A percentile compares a stretch with the other conserved stretches of the same genome.
phyloP scores from a whole-genome alignment of 2,888 invertebrate genomes.

The Leptopilina syphax region DNA sequence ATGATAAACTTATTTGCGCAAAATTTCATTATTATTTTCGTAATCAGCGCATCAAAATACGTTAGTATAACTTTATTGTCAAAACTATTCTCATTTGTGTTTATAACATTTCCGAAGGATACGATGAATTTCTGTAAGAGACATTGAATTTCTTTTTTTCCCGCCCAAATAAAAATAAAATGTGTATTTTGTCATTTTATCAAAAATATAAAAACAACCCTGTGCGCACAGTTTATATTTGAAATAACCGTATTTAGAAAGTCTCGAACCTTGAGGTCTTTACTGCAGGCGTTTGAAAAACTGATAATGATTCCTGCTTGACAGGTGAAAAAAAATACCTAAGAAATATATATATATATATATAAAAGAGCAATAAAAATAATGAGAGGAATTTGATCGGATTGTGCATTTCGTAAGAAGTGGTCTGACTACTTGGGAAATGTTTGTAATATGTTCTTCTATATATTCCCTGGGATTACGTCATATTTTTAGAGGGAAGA shows the following conservation, averaged over 20 bases:
- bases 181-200: too few species aligned
- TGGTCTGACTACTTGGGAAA: constrained; percentile 34
- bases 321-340: constrained; percentile 4
- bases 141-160: too few species aligned
- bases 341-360: neutral
- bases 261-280: constrained; percentile 5
- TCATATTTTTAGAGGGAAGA: neutral
- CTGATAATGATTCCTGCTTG: neutral
- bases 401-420: constrained; percentile 39
- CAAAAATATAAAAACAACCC: too few species aligned
- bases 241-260: neutral
- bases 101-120: too few species aligned
- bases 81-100: too few species aligned
- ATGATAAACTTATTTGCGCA: too few species aligned
- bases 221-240: too few species aligned
- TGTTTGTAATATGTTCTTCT: constrained; percentile 21
- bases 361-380: constrained; percentile 35
- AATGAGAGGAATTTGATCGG: constrained; percentile 34
- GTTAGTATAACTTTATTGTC: too few species aligned
- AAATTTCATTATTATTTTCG: too few species aligned
- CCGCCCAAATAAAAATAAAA: too few species aligned
- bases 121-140: too few species aligned
- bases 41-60: too few species aligned
- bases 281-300: constrained; percentile 2
- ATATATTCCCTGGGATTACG: neutral